Evolutionary conservation across 2,113 vertebrate species (phyloP).

Genomic region (Strigops habroptila): DNA sequence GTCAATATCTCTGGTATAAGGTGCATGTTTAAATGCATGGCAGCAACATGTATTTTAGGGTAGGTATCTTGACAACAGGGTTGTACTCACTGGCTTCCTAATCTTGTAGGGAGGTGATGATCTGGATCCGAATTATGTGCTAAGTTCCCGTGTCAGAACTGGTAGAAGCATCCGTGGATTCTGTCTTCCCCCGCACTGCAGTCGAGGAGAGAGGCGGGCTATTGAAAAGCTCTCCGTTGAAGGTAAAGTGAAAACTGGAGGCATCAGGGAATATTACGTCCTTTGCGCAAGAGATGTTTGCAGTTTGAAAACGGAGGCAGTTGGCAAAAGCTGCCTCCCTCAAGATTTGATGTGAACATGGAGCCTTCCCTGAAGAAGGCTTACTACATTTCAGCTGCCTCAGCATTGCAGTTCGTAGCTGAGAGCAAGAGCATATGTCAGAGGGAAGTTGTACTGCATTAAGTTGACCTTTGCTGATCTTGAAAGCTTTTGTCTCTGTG

Average conservation of each 20-base stretch:
- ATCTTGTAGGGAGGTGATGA: conserved; percentile 88
- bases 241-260: conserved; percentile 70
- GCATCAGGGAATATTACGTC: not conserved
- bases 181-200: conserved; percentile 94
- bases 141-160: conserved; percentile 95
- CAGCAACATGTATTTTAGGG: not conserved
- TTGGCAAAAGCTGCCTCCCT: not conserved
- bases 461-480: conserved; percentile 9
- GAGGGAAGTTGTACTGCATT: not conserved
- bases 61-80: not conserved
- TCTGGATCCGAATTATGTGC: conserved; percentile 91
- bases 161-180: conserved; percentile 93
- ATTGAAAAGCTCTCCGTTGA: conserved; percentile 90
- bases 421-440: not conserved
- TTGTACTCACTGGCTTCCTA: not conserved
- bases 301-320: not conserved
- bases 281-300: not conserved
- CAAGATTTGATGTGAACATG: not conserved
- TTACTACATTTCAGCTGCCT: not conserved
- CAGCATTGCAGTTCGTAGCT: conserved; percentile 1
- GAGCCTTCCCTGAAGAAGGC: not conserved
- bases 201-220: conserved; percentile 90
- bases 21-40: not conserved
- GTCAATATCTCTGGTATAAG: not conserved
- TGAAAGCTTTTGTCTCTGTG: not conserved